These are phyloP conservation scores for Polyommatus iphigenia DNA, from an alignment of 2,888 invertebrate species.

Conservation along the genomic window DNA sequence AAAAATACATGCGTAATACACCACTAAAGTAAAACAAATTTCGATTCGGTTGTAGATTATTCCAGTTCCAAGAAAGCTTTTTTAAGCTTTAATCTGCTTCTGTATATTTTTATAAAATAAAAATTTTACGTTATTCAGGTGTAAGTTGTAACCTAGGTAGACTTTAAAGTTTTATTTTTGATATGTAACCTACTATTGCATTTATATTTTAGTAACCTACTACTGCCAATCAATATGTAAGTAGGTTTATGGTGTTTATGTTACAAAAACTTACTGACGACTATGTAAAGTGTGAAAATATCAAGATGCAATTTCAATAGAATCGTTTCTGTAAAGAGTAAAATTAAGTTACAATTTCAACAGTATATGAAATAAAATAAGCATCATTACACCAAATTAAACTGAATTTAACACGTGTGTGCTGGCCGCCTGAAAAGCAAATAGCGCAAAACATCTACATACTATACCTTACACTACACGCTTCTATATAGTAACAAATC, in stretches of 20 bases:
- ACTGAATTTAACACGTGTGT: slow-evolving; percentile 66
- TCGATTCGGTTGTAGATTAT: not conserved
- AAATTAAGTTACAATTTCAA: slow-evolving; percentile 22
- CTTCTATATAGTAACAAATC: slow-evolving; percentile 60
- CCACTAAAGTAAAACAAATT: too few species aligned
- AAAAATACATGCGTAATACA: not conserved
- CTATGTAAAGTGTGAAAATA: not conserved
- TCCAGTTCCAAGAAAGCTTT: not conserved
- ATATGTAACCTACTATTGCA: too few species aligned
- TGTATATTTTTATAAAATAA: not conserved
- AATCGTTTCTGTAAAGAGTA: not conserved
- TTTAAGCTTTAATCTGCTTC: too few species aligned
- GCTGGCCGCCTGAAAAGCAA: slow-evolving; percentile 53
- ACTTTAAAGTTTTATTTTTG: not conserved
- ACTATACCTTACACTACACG: slow-evolving; percentile 53
- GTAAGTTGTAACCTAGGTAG: not conserved
- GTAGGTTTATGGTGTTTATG: not conserved
- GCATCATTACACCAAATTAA: slow-evolving; percentile 60
- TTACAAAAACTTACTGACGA: not conserved
- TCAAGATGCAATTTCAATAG: not conserved
- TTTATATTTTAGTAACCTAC: not conserved
- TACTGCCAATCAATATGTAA: not conserved
- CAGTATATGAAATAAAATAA: slow-evolving; percentile 35
- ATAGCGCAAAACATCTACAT: slow-evolving; percentile 57
- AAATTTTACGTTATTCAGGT: not conserved